Conservation (phyloP, 1,140 invertebrate genomes). For the Babylonia areolata region DNA sequence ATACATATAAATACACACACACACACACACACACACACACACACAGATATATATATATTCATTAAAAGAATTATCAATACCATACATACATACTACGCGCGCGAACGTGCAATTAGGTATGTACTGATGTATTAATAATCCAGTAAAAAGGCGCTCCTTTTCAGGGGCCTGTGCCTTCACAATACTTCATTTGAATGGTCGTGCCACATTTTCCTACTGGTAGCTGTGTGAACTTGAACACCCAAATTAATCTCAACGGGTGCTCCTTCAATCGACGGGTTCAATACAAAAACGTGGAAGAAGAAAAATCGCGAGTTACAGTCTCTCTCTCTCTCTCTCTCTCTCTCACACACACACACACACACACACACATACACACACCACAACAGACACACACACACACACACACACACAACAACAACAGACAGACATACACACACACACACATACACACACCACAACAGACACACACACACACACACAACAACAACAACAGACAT, state of each 20-base stretch:
- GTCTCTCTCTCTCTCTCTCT: neutral
- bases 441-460: neutral
- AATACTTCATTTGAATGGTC: too few relatives aligned
- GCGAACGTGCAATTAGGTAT: too few relatives aligned
- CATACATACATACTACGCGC: too few relatives aligned
- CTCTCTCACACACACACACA: constrained; percentile 1
- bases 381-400: neutral
- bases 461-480: neutral
- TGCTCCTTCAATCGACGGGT: too few relatives aligned
- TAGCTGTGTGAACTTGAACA: too few relatives aligned
- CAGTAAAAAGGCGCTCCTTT: too few relatives aligned
- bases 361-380: constrained; percentile 17
- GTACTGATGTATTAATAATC: too few relatives aligned
- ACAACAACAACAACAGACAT: neutral
- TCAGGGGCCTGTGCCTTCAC: too few relatives aligned
- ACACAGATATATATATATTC: neutral
- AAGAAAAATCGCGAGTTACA: too few relatives aligned
- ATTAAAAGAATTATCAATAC: neutral
- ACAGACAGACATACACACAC: neutral
- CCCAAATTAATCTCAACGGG: too few relatives aligned
- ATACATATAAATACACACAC: neutral
- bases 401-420: neutral
- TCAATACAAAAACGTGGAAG: too few relatives aligned
- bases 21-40: neutral
- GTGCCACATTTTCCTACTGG: too few relatives aligned